A percentile compares a stretch with the other conserved stretches of the same genome.
Evolutionary conservation across 2,797 vertebrate genomes (phyloP).

Genomic region (Choloepus didactylus): DNA sequence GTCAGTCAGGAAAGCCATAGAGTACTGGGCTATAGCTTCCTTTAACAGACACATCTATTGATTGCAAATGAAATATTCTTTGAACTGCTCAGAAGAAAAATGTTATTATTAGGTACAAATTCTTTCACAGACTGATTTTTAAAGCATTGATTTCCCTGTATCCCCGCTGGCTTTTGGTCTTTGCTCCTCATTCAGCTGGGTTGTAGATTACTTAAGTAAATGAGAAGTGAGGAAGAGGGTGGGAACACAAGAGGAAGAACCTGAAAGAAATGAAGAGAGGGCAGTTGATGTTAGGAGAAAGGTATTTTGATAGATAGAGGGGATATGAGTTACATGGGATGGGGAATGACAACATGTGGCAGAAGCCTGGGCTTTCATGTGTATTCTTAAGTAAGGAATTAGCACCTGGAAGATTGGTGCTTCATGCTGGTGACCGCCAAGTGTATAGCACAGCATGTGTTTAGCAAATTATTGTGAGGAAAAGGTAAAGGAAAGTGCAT

Average conservation of each 20-base stretch:
- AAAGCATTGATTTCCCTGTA: background rate
- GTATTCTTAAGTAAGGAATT: too few species aligned
- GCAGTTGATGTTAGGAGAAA: background rate
- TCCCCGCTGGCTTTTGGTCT: background rate
- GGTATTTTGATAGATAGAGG: fast-evolving
- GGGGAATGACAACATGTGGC: background rate
- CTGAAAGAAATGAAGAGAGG: background rate
- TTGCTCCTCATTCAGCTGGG: background rate
- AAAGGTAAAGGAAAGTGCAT: background rate
- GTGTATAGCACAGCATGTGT: background rate
- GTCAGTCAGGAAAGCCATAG: fast-evolving
- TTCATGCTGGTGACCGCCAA: background rate
- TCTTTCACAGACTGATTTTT: background rate
- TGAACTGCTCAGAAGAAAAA: background rate
- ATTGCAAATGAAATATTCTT: background rate
- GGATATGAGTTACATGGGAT: background rate
- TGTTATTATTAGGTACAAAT: background rate
- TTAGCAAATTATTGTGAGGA: background rate
- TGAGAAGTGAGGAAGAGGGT: background rate
- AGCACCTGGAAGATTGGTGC: background rate
- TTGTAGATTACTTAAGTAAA: background rate
- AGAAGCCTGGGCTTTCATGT: background rate
- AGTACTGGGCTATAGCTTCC: fast-evolving
- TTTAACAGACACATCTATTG: background rate
- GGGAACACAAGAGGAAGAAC: background rate